A percentile compares a stretch with the other conserved stretches of the same genome.
Evolutionary conservation across 2,797 vertebrate genomes (phyloP).

Genomic region (Helicolenus hilgendorfi): DNA sequence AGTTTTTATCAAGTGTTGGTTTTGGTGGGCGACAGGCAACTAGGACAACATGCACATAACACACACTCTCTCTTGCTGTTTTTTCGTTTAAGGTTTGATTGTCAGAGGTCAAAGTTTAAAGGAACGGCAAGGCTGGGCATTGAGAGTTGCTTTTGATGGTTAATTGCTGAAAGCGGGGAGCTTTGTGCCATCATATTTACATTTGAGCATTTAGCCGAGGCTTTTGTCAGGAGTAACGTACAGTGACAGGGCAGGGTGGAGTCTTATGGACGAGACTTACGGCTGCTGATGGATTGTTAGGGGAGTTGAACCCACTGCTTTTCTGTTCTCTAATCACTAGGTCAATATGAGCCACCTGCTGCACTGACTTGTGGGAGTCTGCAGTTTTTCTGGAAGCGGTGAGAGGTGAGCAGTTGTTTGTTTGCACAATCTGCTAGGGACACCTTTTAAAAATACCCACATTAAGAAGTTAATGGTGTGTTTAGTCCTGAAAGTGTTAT

Average conservation of each 20-base stretch:
- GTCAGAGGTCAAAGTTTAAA: slow-evolving; percentile 10
- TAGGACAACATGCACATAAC: slow-evolving; percentile 45
- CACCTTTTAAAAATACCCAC: not conserved
- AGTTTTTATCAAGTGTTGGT: slow-evolving; percentile 13
- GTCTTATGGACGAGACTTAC: not conserved
- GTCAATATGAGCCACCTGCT: slow-evolving; percentile 46
- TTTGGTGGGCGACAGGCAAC: slow-evolving; percentile 48
- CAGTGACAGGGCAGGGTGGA: slow-evolving; percentile 41
- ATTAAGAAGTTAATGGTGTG: not conserved
- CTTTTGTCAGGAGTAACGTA: slow-evolving; percentile 19
- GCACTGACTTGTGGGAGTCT: not conserved
- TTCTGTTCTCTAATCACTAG: slow-evolving; percentile 40
- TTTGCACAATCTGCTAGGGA: not conserved
- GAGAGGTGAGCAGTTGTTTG: slow-evolving; percentile 21
- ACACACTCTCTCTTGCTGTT: slow-evolving; percentile 24
- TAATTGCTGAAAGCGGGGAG: slow-evolving; percentile 18
- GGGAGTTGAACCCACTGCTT: slow-evolving; percentile 18
- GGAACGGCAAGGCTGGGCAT: not conserved
- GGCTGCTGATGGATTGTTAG: slow-evolving; percentile 38
- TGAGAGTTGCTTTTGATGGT: not conserved
- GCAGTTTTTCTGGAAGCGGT: not conserved
- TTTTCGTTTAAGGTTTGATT: not conserved
- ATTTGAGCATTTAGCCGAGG: not conserved
- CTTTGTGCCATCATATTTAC: slow-evolving; percentile 48
- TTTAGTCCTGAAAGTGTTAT: not conserved